Base-by-base conservation (phyloP, 2,888 invertebrate species). In the Chloroclysta siterata region DNA sequence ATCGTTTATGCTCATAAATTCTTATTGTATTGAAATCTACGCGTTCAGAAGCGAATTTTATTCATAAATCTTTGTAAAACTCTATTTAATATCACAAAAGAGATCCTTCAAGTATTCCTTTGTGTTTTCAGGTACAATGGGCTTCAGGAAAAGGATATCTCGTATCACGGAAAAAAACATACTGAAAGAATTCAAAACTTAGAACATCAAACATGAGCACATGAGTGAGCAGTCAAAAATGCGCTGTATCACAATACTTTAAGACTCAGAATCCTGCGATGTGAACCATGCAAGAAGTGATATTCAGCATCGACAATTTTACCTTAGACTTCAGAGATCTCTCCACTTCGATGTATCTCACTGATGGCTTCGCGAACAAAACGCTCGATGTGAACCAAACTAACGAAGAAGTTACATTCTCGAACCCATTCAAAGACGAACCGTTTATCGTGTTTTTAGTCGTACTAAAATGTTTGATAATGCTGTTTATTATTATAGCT, bases 401-500 rank as follows among this genome's bases (percentile, higher is more conserved):
- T 0, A 83, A 81, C 0, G 87, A 84, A 36, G 87, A 84, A 36
- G 83, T 89, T 0, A 8, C 36, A 11, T 90, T 86, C 72, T 76
- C 83, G 1, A 90, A 89, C 58, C 89, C 87, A 51, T 91, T 90
- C 55, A 72, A 82, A 53, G 87, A 88, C 42, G 87, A 89, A 2
- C 84, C 92, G 55, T 93, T 96, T 83, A 88, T 95, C 54, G 93
- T 94, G 44, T 89, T 95, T 65, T 72, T 95, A 51, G 87, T 95
- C 70, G 88, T 95, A 28, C 76, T 96, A 65, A 97, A 97, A 93
- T 95, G 95, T 69, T 93, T 97, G 28, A 96, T 98, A 55, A 98
- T 98, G 97, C 94, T 96, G 46, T 95, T 97, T 77, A 98, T 98
- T 68, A 98, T 98, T 69, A 85, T 97, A 54, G 96, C 97, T 51